Evolutionary conservation across 92 coral and sea anemone species (phyloP), one percentile per base, ranked within the genome.

Genomic region (Palythoa caribaeorum): DNA sequence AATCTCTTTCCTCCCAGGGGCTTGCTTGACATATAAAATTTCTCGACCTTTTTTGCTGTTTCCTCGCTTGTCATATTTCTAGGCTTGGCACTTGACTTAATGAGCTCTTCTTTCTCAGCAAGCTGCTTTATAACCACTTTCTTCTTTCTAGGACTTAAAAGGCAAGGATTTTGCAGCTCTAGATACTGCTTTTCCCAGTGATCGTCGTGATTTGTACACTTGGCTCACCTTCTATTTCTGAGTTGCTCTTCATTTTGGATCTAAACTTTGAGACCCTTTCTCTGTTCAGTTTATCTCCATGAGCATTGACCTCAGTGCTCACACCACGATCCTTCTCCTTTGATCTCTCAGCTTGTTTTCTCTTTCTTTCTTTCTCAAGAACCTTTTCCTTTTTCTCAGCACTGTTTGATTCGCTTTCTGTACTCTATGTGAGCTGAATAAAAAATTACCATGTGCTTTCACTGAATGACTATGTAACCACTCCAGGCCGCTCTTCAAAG

Each of bases 1-100:
- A 84, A 54, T 68, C 80, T 90, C 89, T 72, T 85, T 90, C 79
- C 70, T 90, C 70, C 89, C 89, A 70, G 87, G 92, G 85, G 81
- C 81, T 84, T 89, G 89, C 92, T 77, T 57, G 86, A 84, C 36
- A 90, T 90, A 68, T 90, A 88, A 15, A 88, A 89, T 53, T 38
- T 60, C 38, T 66, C 66, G 66, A 89, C 83, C 53, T 88, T 73
- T 74, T 62, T 83, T 74, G 14, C 73, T 20, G 86, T 83, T 75
- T 89, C 88, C 62, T 88, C 87, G 69, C 80, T 83, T 83, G 86
- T 69, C 55, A 84, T 77, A 39, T 73, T 85, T 84, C 85, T 89
- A 10, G 89, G 92, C 74, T 84, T 84, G 20, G 79, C 87, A 66
- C 55, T 89, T 47, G 92, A 89, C 54, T 84, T 89, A 11, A 76